phyloP scores from a whole-genome alignment of 1,140 invertebrate genomes.

The Bradysia coprophila region DNA sequence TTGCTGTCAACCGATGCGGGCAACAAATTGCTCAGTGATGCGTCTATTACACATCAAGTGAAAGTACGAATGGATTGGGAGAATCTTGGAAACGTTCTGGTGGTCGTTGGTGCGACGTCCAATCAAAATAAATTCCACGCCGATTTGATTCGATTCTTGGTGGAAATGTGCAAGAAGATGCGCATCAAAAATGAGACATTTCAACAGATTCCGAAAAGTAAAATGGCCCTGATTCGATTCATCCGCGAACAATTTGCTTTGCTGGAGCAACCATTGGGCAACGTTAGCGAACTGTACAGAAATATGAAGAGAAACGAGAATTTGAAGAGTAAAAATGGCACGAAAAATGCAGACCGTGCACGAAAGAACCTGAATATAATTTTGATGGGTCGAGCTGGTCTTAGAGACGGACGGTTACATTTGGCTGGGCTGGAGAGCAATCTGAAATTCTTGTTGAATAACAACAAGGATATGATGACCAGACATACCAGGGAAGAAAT shows the following conservation, averaged over 20 bases:
- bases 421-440: conserved; percentile 23
- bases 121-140: conserved; percentile 28
- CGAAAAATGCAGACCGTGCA: conserved; percentile 21
- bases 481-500: conserved; percentile 24
- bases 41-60: conserved; percentile 23
- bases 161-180: conserved; percentile 8
- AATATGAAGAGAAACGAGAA: conserved; percentile 25
- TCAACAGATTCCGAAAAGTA: conserved; percentile 14
- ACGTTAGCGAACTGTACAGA: conserved; percentile 22
- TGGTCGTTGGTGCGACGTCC: conserved; percentile 25
- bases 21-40: conserved; percentile 18
- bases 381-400: conserved; percentile 29
- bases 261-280: conserved; percentile 15
- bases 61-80: conserved; percentile 20
- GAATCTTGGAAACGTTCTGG: conserved; percentile 23
- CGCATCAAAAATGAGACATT: conserved; percentile 6
- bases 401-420: conserved; percentile 26
- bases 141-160: conserved; percentile 23
- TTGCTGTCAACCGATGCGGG: conserved; percentile 19
- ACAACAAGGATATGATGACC: conserved; percentile 21
- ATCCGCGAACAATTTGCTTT: conserved; percentile 15
- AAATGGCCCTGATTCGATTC: conserved; percentile 13
- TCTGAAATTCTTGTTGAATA: conserved; percentile 23
- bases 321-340: conserved; percentile 25
- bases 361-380: conserved; percentile 29